Evolutionary conservation across 2,113 vertebrate species (phyloP).

Genomic region (Eolophus roseicapilla): DNA sequence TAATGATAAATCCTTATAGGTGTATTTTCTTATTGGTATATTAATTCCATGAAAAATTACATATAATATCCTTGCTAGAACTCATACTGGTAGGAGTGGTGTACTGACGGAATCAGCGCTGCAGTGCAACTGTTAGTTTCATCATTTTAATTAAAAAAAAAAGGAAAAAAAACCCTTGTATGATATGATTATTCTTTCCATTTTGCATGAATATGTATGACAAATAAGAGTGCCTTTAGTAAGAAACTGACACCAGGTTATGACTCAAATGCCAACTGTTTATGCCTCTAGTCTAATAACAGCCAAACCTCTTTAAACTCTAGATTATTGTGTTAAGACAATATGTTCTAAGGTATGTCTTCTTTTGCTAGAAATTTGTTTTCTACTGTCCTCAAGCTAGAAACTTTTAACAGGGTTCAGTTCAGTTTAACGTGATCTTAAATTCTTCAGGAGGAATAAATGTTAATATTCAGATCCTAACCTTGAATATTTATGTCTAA

Average conservation of each 20-base stretch:
- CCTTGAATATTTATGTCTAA: slow-evolving; percentile 22
- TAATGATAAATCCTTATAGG: background rate
- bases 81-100: background rate
- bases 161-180: background rate
- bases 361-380: background rate
- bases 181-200: background rate
- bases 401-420: background rate
- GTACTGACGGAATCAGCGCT: background rate
- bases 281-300: background rate
- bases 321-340: background rate
- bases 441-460: background rate
- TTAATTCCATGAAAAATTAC: background rate
- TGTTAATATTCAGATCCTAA: background rate
- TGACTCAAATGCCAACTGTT: background rate
- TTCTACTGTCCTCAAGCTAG: background rate
- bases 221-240: background rate
- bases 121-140: background rate
- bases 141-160: background rate
- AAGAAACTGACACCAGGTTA: background rate
- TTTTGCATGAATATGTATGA: background rate
- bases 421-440: background rate
- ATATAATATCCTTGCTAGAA: background rate
- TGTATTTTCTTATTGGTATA: background rate
- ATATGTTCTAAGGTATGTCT: background rate
- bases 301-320: background rate